Base-by-base conservation (phyloP, 2,888 invertebrate genomes). In the Drosophila testacea region DNA sequence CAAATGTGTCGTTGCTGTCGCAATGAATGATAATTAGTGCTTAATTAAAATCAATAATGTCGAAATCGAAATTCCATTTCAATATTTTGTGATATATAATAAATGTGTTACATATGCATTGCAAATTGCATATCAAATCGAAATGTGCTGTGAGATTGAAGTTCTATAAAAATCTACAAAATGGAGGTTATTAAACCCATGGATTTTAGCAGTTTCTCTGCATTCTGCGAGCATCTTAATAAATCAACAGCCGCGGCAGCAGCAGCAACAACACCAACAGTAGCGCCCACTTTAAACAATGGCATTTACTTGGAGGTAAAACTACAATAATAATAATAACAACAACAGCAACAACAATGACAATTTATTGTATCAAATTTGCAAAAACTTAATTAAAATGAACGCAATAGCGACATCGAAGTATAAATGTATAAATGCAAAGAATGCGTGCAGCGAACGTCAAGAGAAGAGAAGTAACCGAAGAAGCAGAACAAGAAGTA, bases 181-280 rank as follows among this genome's bases (percentile, higher is more conserved):
- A 91, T 91, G 91, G 91, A 91, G 90, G 90, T 91, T 83, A 91
- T 91, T 86, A 91, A 91, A 84, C 91, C 91, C 68, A 91, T 91
- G 91, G 91, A 91, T 89, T 91, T 91, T 77, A 91, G 91, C 83
- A 91, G 91, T 79, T 91, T 90, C 81, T 84, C 91, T 73, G 91
- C 91, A 65, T 91, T 91, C 77, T 91, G 91, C 76, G 91, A 91
- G 79, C 91, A 91, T 82, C 88, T 91, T 69, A 91, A 91, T 80
- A 91, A 90, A 88, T 89, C 91, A 74, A 76, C 90, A 73, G 78
- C 83, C 54, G 79, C 81, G 52, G 76, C 79, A 38, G 59, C 78
- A 48, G 61, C 85, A 54, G 73, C 82, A 57, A 66, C 88, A 22
- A 46, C 79, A 64, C 48, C 81, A 67, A 61, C 70, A 59, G 22